Evolutionary conservation across 2,888 invertebrate genomes (phyloP), one percentile per base, ranked within the genome.

Genomic region (Himalopsyche japonica): DNA sequence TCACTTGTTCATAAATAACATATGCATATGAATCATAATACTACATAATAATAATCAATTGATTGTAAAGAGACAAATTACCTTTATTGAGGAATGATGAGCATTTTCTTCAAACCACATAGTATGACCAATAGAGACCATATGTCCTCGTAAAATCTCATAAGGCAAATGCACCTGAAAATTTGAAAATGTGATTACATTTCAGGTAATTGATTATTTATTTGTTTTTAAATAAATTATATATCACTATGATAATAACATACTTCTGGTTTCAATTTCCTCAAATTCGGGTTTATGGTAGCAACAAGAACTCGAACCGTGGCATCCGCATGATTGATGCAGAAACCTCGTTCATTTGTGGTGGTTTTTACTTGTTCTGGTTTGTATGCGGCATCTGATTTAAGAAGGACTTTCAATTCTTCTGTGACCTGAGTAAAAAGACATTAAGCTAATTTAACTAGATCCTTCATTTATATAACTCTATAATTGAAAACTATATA

Each of bases 31-130:
- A 34, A 34, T 7, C 34, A 34, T 32, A 32, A 32, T 32, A 32
- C 32, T 32, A 32, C 3, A 4, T 32, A 3, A 32, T 32, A 6
- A 32, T 32, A 32, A 32, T 32, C 6, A 37, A 37, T 37, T 8
- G 37, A 37, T 37, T 37, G 10, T 8, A 37, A 37, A 70, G 32
- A 76, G 7, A 76, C n/a, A 43, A 37, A 24, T 24, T 86, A 93
- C 94, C 93, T 98, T 98, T 85, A 99, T 98, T 30, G 98, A 98
- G 6, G 98, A 98, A 90, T 99, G 98, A 89, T 97, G 98, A 0
- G 98, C 98, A 89, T 98, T 98, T 90, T 99, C 99, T 89, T 99
- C 99, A 90, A 99, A 99, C 99, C 99, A 99, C 37, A 98, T 95
- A 85, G 98, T 97, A 90, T 99, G 99, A 34, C 98, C 94, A 86